Evolutionary conservation across 2,797 vertebrate species (phyloP).

Genomic region (Lacerta viridis): DNA sequence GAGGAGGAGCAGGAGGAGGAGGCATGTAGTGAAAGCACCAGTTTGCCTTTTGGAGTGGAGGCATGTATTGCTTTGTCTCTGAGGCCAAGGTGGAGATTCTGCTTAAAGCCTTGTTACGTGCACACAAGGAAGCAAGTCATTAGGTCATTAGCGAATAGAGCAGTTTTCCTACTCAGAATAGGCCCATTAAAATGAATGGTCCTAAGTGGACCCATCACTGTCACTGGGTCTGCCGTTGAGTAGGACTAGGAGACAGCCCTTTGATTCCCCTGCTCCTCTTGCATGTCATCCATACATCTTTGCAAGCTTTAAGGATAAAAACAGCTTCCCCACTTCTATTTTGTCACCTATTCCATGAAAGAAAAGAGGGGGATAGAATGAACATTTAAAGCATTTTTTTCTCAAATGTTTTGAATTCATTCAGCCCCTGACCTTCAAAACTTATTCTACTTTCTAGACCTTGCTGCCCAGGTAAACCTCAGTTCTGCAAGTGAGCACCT

Average conservation of each 20-base stretch:
- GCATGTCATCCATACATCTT: neutral
- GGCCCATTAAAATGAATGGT: too few species aligned
- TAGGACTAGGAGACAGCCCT: neutral
- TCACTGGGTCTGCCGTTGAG: too few species aligned
- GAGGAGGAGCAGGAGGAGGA: too few species aligned
- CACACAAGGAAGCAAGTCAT: neutral
- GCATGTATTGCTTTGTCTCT: neutral
- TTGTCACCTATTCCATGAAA: neutral
- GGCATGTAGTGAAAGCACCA: neutral
- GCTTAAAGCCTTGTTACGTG: neutral
- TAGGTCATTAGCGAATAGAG: neutral
- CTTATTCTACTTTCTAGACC: neutral
- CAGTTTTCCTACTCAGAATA: neutral
- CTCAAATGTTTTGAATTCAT: too few species aligned
- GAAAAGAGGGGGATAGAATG: neutral
- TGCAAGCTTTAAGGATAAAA: neutral
- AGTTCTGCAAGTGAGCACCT: neutral
- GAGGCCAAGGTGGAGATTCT: neutral
- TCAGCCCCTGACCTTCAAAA: neutral
- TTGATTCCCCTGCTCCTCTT: neutral
- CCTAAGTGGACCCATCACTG: too few species aligned
- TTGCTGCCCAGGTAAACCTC: neutral
- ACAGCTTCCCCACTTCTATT: neutral
- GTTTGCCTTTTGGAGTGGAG: neutral
- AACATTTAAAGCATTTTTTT: neutral